phyloP scores from a whole-genome alignment of 2,113 vertebrate genomes.

The Pampusana beccarii region DNA sequence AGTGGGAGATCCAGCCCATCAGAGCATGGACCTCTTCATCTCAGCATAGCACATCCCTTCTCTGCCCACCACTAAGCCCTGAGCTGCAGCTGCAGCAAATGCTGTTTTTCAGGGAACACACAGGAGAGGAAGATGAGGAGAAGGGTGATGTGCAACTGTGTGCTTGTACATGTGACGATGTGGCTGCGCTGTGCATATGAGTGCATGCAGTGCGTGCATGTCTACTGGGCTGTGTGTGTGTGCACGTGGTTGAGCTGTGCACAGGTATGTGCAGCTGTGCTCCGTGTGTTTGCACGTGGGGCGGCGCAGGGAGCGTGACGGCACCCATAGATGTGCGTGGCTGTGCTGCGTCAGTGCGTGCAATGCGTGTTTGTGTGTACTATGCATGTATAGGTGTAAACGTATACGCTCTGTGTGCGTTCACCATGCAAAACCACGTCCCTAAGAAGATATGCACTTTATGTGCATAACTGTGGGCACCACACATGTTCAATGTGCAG shows the following conservation, averaged over 20 bases:
- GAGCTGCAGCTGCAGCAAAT: background rate
- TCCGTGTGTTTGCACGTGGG: fast-evolving
- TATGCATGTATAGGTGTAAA: background rate
- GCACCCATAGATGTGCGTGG: fast-evolving
- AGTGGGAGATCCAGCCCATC: background rate
- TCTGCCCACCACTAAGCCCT: background rate
- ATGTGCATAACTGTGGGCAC: background rate
- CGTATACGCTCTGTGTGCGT: fast-evolving
- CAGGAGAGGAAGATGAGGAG: background rate
- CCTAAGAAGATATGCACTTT: fast-evolving
- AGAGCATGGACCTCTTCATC: background rate
- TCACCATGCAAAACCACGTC: background rate
- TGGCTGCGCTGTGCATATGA: fast-evolving
- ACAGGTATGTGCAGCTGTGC: fast-evolving
- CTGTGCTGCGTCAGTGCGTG: fast-evolving
- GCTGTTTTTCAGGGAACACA: background rate
- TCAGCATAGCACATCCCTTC: background rate
- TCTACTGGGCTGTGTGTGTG: background rate
- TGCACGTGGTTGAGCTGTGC: background rate
- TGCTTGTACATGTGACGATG: background rate
- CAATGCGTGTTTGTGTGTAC: fast-evolving
- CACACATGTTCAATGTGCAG: fast-evolving
- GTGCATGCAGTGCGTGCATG: fast-evolving
- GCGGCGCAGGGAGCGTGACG: background rate
- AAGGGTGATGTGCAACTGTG: background rate